Evolutionary conservation across 2,888 invertebrate genomes (phyloP).

Genomic region (Melinaea marsaeus): DNA sequence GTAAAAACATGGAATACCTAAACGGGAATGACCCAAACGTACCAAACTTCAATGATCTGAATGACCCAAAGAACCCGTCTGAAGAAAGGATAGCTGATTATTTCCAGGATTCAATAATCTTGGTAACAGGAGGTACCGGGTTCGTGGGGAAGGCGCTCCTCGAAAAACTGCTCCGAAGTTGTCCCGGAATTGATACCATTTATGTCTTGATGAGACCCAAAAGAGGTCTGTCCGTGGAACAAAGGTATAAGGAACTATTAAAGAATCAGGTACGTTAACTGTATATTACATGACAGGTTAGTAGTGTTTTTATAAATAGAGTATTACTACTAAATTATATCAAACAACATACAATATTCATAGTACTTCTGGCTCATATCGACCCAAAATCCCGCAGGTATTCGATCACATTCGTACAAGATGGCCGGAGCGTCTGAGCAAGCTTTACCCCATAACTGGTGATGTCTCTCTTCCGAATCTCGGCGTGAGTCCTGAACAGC

Average conservation of each 20-base stretch:
- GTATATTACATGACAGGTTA: background rate
- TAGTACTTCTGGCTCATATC: too few relatives aligned
- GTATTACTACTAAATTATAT: too few relatives aligned
- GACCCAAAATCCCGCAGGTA: conserved; percentile 61
- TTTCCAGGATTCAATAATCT: conserved; percentile 72
- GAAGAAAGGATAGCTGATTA: conserved; percentile 66
- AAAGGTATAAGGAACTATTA: conserved; percentile 84
- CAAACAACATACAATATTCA: too few relatives aligned
- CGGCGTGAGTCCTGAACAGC: conserved; percentile 83
- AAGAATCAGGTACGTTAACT: conserved; percentile 78
- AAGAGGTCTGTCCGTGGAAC: conserved; percentile 82
- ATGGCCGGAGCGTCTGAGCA: conserved; percentile 81
- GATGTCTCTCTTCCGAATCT: conserved; percentile 85
- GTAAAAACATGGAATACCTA: conserved; percentile 51
- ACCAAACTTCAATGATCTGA: conserved; percentile 47
- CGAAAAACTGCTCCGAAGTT: conserved; percentile 93
- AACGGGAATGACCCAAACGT: conserved; percentile 60
- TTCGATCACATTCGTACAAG: conserved; percentile 83
- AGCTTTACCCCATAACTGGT: conserved; percentile 83
- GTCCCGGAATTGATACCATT: conserved; percentile 85
- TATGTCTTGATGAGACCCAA: conserved; percentile 89
- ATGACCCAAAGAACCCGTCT: conserved; percentile 29
- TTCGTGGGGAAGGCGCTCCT: conserved; percentile 95
- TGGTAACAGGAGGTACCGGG: conserved; percentile 83
- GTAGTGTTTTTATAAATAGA: background rate